Evolutionary conservation across 2,113 vertebrate genomes (phyloP).

Genomic region (Hemicordylus capensis): DNA sequence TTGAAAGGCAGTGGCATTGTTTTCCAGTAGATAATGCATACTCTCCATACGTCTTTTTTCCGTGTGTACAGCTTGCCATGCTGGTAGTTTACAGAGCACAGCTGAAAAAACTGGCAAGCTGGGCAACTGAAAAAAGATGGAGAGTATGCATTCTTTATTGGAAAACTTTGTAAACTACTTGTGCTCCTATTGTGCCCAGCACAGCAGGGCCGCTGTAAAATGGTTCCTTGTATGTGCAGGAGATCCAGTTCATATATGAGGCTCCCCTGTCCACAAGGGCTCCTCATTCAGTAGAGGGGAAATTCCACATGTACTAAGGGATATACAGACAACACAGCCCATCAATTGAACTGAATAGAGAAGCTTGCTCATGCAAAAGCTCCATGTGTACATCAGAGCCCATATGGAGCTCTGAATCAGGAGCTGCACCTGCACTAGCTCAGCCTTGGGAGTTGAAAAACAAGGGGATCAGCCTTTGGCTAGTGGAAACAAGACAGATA

Average conservation of each 20-base stretch:
- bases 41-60: not conserved
- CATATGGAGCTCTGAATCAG: not conserved
- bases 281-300: not conserved
- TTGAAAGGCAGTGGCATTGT: not conserved
- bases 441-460: not conserved
- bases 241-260: not conserved
- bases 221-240: not conserved
- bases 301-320: too few species aligned
- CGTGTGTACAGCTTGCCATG: rapidly evolving
- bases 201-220: conserved; percentile 9
- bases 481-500: too few species aligned
- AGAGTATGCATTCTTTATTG: too few species aligned
- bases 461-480: not conserved
- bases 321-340: too few species aligned
- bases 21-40: conserved; percentile 13
- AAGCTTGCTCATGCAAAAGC: not conserved
- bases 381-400: not conserved
- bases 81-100: too few species aligned
- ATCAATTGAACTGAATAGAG: not conserved
- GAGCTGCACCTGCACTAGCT: not conserved
- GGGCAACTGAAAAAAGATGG: too few species aligned
- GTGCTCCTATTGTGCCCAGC: conserved; percentile 15
- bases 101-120: too few species aligned
- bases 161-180: not conserved
- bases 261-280: not conserved